Conservation (phyloP, 2,797 vertebrate species). For the Microctenopoma lineatum region DNA sequence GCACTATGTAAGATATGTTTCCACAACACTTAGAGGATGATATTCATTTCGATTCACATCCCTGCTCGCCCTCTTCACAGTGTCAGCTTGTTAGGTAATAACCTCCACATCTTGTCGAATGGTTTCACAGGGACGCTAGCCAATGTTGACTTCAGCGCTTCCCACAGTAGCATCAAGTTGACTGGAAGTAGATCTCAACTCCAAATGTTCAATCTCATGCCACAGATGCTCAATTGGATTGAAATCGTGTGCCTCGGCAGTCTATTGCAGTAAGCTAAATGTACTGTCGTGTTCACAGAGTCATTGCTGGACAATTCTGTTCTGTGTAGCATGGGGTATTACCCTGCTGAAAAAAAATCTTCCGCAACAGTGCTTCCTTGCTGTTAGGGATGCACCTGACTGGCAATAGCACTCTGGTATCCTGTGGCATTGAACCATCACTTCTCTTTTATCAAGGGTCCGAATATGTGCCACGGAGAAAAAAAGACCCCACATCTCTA, state of each 20-base stretch:
- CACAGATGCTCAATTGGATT: slow-evolving; percentile 70
- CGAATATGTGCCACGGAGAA: slow-evolving; percentile 45
- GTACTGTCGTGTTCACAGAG: slow-evolving; percentile 62
- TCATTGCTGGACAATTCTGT: slow-evolving; percentile 52
- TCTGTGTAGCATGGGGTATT: slow-evolving; percentile 60
- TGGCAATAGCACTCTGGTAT: slow-evolving; percentile 50
- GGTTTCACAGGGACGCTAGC: slow-evolving; percentile 44
- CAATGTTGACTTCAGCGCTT: slow-evolving; percentile 61
- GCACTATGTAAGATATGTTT: slow-evolving; percentile 4
- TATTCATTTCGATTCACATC: slow-evolving; percentile 22
- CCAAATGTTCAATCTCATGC: slow-evolving; percentile 65
- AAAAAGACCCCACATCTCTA: slow-evolving; percentile 32
- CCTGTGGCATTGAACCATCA: slow-evolving; percentile 57
- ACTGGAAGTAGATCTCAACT: slow-evolving; percentile 50
- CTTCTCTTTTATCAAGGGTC: slow-evolving; percentile 59
- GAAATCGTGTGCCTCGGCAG: slow-evolving; percentile 65
- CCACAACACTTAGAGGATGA: slow-evolving; percentile 17
- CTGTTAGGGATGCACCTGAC: slow-evolving; percentile 63
- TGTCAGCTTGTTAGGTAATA: slow-evolving; percentile 51
- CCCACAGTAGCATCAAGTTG: slow-evolving; percentile 55
- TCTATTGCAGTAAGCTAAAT: slow-evolving; percentile 50
- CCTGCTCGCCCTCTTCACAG: slow-evolving; percentile 14
- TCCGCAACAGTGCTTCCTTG: slow-evolving; percentile 42
- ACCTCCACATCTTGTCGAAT: slow-evolving; percentile 50
- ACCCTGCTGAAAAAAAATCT: slow-evolving; percentile 54